Conservation (phyloP, 2,113 vertebrate species). For the Catharus minimus region DNA sequence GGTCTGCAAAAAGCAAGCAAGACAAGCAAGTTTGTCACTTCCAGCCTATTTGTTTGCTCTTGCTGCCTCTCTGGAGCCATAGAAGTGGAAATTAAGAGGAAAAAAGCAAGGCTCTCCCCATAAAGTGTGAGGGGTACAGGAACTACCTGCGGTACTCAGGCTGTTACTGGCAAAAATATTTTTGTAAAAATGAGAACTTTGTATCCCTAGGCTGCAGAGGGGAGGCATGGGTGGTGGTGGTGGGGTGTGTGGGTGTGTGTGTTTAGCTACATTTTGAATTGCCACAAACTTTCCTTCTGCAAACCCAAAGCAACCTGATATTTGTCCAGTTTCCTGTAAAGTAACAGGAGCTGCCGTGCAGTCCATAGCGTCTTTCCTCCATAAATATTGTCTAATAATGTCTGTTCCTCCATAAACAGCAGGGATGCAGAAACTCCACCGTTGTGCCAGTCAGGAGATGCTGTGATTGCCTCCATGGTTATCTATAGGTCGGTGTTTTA, state of each 20-base stretch:
- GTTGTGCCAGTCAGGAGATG: neutral
- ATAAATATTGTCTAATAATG: too few relatives aligned
- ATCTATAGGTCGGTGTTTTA: neutral
- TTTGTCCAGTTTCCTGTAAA: neutral
- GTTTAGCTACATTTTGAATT: neutral
- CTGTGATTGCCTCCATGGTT: neutral
- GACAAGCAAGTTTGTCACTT: neutral
- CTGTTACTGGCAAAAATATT: neutral
- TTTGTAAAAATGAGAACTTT: neutral
- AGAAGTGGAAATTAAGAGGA: neutral
- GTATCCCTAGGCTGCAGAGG: neutral
- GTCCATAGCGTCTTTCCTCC: neutral
- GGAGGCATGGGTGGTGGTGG: too few relatives aligned
- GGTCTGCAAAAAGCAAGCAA: neutral
- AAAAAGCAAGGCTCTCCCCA: neutral
- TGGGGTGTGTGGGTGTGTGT: too few relatives aligned
- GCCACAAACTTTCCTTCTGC: neutral
- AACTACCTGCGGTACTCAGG: neutral
- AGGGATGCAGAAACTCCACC: neutral
- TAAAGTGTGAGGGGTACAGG: fast-evolving
- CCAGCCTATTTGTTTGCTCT: neutral
- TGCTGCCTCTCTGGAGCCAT: neutral
- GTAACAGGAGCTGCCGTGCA: neutral
- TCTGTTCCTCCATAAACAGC: neutral
- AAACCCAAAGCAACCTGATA: neutral